These are phyloP conservation scores for Peromyscus melanophrys DNA, from an alignment of 2,797 vertebrate species.

Conservation along the genomic window DNA sequence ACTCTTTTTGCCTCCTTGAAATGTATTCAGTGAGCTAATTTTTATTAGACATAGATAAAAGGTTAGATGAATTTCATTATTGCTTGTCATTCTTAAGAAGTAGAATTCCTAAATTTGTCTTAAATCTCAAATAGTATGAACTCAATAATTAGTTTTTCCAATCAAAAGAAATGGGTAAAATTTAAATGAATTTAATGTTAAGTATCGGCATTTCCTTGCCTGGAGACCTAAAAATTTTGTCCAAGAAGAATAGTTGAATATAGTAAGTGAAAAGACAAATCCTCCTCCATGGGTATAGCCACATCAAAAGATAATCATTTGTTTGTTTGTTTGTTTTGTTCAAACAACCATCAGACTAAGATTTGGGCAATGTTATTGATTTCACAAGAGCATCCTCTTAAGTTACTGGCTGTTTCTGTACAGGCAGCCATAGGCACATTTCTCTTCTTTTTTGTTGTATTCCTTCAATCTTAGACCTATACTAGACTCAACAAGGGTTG, in stretches of 20 bases:
- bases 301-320: background rate
- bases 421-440: background rate
- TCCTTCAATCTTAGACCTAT: background rate
- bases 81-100: conserved; percentile 10
- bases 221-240: background rate
- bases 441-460: background rate
- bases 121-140: conserved; percentile 11
- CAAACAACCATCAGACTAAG: background rate
- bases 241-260: background rate
- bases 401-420: background rate
- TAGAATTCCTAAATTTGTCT: background rate
- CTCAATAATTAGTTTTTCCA: conserved; percentile 21
- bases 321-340: background rate
- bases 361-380: background rate
- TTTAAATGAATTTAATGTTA: conserved; percentile 20
- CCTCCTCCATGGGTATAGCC: background rate
- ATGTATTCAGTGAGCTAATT: background rate
- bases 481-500: background rate
- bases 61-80: background rate
- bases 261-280: background rate
- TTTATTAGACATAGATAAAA: background rate
- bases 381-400: background rate
- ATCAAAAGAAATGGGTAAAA: background rate
- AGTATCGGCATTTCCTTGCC: background rate
- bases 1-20: background rate